phyloP scores from a whole-genome alignment of 1,140 invertebrate genomes.

The Lordiphosa clarofinis region DNA sequence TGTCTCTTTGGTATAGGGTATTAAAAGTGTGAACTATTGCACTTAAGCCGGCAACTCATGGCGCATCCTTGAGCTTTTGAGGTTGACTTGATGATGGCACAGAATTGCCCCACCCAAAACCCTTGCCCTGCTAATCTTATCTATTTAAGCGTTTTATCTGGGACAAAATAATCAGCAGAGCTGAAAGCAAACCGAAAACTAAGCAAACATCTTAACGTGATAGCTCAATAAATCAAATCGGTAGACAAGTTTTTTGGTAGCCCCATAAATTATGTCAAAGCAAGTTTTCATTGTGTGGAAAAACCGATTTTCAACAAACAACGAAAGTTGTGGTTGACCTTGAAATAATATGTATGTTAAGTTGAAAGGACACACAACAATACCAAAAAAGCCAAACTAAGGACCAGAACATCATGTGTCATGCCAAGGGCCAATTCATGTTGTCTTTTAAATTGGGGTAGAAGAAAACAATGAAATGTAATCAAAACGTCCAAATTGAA shows the following conservation, averaged over 20 bases:
- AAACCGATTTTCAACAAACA: slow-evolving; percentile 17
- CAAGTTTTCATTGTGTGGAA: not conserved
- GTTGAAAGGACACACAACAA: slow-evolving; percentile 9
- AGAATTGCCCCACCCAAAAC: slow-evolving; percentile 1
- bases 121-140: slow-evolving; percentile 30
- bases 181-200: not conserved
- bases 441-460: not conserved
- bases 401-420: slow-evolving; percentile 23
- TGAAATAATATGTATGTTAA: slow-evolving; percentile 31
- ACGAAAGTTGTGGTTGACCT: slow-evolving; percentile 25
- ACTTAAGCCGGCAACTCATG: slow-evolving; percentile 14
- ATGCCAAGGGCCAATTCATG: slow-evolving; percentile 1
- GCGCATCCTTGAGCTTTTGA: slow-evolving; percentile 35
- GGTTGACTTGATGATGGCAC: not conserved
- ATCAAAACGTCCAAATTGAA: slow-evolving; percentile 17
- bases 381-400: slow-evolving; percentile 1
- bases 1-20: no score
- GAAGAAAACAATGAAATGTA: not conserved
- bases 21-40: slow-evolving; percentile 12
- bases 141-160: slow-evolving; percentile 30
- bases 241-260: slow-evolving; percentile 5
- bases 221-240: slow-evolving; percentile 17
- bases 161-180: slow-evolving; percentile 1
- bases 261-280: slow-evolving; percentile 23
- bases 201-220: not conserved